These are phyloP conservation scores for Monoplex corrugatus DNA, from an alignment of 2,888 invertebrate species.

Conservation along the genomic window DNA sequence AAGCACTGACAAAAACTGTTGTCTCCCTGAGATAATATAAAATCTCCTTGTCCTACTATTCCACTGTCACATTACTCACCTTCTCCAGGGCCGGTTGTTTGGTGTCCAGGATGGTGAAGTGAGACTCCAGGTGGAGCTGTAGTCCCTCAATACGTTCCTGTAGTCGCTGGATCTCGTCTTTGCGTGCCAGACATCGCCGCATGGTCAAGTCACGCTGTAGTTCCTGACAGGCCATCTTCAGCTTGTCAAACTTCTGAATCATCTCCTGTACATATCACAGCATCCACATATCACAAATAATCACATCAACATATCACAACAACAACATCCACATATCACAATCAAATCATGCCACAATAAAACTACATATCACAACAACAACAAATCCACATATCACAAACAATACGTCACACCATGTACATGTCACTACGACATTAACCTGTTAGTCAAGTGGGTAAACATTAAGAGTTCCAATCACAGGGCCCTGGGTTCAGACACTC, in stretches of 20 bases:
- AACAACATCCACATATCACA: too few relatives aligned
- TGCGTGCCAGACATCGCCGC: constrained; percentile 83
- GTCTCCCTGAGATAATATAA: too few relatives aligned
- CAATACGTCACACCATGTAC: constrained; percentile 87
- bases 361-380: too few relatives aligned
- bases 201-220: constrained; percentile 88
- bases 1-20: neutral
- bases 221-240: constrained; percentile 85
- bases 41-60: too few relatives aligned
- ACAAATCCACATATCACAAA: constrained; percentile 81
- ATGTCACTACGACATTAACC: too few relatives aligned
- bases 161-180: constrained; percentile 64
- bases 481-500: too few relatives aligned
- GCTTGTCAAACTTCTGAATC: constrained; percentile 69
- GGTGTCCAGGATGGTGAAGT: constrained; percentile 69
- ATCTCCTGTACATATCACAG: constrained; percentile 61
- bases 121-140: constrained; percentile 66
- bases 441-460: too few relatives aligned
- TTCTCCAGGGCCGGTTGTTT: constrained; percentile 77
- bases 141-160: constrained; percentile 62
- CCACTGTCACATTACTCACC: too few relatives aligned
- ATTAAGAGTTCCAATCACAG: too few relatives aligned
- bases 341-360: too few relatives aligned
- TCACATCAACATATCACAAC: too few relatives aligned
- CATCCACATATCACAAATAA: too few relatives aligned